Base-by-base conservation (phyloP, 2,888 invertebrate genomes). In the Ariolimax columbianus region DNA sequence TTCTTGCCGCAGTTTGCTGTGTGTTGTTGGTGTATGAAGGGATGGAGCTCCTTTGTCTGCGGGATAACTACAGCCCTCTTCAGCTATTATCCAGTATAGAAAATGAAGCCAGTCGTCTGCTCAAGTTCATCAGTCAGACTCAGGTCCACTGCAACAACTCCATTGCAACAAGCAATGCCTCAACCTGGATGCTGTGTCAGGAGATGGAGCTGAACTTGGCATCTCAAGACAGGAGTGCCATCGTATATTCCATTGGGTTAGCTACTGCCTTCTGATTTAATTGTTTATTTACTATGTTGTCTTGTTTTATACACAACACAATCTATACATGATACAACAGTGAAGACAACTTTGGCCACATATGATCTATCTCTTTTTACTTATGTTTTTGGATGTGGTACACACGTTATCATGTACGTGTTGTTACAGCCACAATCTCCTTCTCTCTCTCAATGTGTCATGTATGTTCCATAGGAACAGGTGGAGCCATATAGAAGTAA, bases 231-330 rank as follows among this genome's bases (percentile, higher is more conserved):
- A 63, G 90, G 90, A 36, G n/a, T 36, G 30, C 23, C 78, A 79
- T 92, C 47, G 89, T 90, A 51, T 93, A 92, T 84, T 92, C 92
- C 78, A 87, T 93, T 47, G 92, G 93, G 93, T 92, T 87, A 89
- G 91, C 87, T 68, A 38, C 6, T 23, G 26, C 3, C 43, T 75
- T 43, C 6, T 4, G 40, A 2, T 55, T 72, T n/a, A 59, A 26
- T 30, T 7, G n/a, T 80, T 38, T 40, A 19, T 0, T 43, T 9
- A 51, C 19, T 51, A 14, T 14, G 9, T 51, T 51, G 9, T 9
- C 19, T 19, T 51, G 51, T 51, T 51, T 19, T 19, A 14, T 51
- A 19, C 51, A 51, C n/a, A n/a, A n/a, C n/a, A n/a, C n/a, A n/a
- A n/a, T n/a, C n/a, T n/a, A n/a, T n/a, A n/a, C n/a, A n/a, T n/a